Conservation (phyloP, 2,797 vertebrate species). For the Peromyscus eremicus region DNA sequence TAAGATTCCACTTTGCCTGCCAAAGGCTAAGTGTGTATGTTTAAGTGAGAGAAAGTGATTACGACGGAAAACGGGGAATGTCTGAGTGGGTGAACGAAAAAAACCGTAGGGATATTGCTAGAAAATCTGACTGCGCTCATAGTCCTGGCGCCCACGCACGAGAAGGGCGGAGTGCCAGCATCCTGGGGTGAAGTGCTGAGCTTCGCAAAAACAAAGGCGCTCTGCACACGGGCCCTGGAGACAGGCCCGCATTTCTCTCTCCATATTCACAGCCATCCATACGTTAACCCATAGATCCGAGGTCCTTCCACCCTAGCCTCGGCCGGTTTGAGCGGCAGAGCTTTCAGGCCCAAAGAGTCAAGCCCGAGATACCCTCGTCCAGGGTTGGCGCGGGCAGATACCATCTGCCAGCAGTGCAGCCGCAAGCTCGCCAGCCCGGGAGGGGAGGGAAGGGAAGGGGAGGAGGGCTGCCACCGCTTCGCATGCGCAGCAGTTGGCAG, state of each 20-base stretch:
- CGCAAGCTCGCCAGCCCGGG: background rate
- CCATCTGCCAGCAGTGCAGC: too few species aligned
- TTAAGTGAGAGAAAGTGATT: slow-evolving; percentile 50
- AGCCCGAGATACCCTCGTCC: background rate
- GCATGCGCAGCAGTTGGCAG: slow-evolving; percentile 28
- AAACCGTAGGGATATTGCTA: background rate
- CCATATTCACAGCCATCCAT: slow-evolving; percentile 31
- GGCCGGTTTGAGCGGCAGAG: background rate
- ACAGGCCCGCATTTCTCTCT: background rate
- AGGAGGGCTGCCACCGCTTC: background rate
- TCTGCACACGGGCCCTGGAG: background rate
- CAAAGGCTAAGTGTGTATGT: slow-evolving; percentile 40
- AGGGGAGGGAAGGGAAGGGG: background rate
- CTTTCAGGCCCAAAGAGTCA: background rate
- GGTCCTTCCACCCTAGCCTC: background rate
- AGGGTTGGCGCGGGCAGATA: background rate
- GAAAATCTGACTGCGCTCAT: background rate
- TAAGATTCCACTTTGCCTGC: slow-evolving; percentile 39
- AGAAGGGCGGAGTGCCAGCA: background rate
- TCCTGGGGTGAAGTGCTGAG: background rate
- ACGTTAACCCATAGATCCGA: background rate
- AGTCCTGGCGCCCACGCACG: background rate
- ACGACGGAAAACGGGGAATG: background rate
- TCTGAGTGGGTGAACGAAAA: background rate
- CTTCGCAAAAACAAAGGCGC: background rate